Base-by-base conservation (phyloP, 2,797 vertebrate genomes). In the Zalophus californianus region DNA sequence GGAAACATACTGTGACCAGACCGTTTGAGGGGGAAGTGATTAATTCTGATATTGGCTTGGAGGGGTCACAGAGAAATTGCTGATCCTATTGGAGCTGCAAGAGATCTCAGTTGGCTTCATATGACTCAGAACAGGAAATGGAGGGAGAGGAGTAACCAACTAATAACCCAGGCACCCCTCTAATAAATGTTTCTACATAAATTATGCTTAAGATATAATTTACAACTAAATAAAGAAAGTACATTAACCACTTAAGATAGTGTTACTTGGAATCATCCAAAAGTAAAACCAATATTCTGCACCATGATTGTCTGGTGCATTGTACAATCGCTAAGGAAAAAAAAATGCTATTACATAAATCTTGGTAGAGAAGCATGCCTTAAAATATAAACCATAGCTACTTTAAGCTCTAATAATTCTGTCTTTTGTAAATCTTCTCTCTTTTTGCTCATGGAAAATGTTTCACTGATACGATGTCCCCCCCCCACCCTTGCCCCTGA, bases 381-480 rank as follows among this genome's bases (percentile, higher is more conserved):
- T 96, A 94, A 95, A 97, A 96, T 94, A 94, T n/a, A 91, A 85
- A 29, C 7, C 44, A 27, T 79, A 70, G 38, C 75, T 96, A 96
- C 96, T 96, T 96, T 96, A 97, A 93, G 52, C 35, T 93, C 90
- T 94, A 90, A 95, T 91, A 96, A 85, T 94, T 86, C 95, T 93
- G 48, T 92, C 95, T 96, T 96, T 94, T 88, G 44, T 77, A 97
- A 97, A 87, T 90, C 80, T 94, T 92, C 48, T 92, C 12, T 79
- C 32, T 92, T 95, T 97, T 87, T 90, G 41, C 7, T 97, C 60
- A 83, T 29, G 38, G 72, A 93, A 96, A 90, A 95, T 86, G 20
- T 97, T 91, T 93, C 82, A 88, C 50, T n/a, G 68, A 68, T 91
- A 83, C 11, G 83, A 60, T 86, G 38, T 92, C 54, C 25, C 95